phyloP scores from a whole-genome alignment of 1,140 invertebrate species.

The Muscidifurax raptorellus region DNA sequence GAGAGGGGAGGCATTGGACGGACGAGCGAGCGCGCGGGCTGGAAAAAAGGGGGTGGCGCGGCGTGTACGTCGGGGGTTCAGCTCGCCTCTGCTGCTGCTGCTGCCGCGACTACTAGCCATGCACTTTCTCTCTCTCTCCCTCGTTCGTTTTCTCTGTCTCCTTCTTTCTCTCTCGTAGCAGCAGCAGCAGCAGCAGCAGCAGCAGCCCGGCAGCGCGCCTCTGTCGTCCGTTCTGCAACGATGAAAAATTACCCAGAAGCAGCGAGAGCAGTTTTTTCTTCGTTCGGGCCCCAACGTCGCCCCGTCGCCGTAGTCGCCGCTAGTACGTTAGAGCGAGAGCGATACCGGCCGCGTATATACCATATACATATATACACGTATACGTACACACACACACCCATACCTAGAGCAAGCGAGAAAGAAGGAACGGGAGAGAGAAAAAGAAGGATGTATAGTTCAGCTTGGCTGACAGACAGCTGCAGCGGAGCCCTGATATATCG shows the following conservation, averaged over 20 bases:
- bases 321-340: conserved; percentile 37
- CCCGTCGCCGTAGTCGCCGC: conserved; percentile 39
- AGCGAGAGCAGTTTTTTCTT: conserved; percentile 66
- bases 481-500: conserved; percentile 74
- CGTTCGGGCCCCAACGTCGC: conserved; percentile 39
- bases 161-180: conserved; percentile 28
- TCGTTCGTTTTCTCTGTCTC: not conserved
- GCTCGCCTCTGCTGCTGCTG: not conserved
- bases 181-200: conserved; percentile 46
- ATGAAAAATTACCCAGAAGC: conserved; percentile 74
- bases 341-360: not conserved
- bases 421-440: conserved; percentile 22
- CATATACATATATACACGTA: not conserved
- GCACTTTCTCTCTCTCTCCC: conserved; percentile 1
- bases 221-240: conserved; percentile 70
- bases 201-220: conserved; percentile 64
- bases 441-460: conserved; percentile 54
- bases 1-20: not conserved
- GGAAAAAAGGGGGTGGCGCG: conserved; percentile 34
- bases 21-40: not conserved
- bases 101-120: conserved; percentile 19
- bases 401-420: not conserved
- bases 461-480: conserved; percentile 72
- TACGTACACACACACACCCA: not conserved
- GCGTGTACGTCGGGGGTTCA: conserved; percentile 1